phyloP scores from a whole-genome alignment of 1,140 invertebrate genomes.

The Drosophila lacertosa region DNA sequence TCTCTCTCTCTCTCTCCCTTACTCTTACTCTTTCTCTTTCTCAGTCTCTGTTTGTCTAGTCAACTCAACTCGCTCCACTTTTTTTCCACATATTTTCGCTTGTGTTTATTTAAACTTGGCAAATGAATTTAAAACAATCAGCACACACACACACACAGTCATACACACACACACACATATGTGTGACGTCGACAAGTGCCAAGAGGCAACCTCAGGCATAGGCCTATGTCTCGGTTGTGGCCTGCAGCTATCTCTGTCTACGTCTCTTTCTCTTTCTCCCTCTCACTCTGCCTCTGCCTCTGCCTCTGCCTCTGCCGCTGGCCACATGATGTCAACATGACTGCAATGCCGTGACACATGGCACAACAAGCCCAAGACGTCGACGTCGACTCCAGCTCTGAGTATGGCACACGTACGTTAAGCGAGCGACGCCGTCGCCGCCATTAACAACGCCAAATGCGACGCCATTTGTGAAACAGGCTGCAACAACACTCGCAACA shows the following conservation, averaged over 20 bases:
- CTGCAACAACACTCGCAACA: slow-evolving; percentile 54
- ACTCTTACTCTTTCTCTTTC: not conserved
- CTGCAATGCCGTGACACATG: slow-evolving; percentile 80
- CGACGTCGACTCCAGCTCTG: slow-evolving; percentile 26
- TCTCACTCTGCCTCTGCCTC: slow-evolving; percentile 13
- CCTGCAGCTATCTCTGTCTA: slow-evolving; percentile 12
- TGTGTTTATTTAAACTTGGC: slow-evolving; percentile 83
- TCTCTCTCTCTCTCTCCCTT: not conserved
- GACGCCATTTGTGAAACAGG: slow-evolving; percentile 81
- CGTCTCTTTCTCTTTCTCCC: not conserved
- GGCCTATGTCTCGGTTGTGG: slow-evolving; percentile 31
- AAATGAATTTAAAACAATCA: slow-evolving; percentile 83
- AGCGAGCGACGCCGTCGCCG: slow-evolving; percentile 58
- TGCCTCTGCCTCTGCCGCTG: slow-evolving; percentile 20
- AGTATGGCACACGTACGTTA: slow-evolving; percentile 49
- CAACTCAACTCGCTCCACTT: slow-evolving; percentile 76
- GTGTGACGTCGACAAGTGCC: slow-evolving; percentile 63
- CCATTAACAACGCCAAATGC: slow-evolving; percentile 81
- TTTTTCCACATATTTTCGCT: slow-evolving; percentile 76
- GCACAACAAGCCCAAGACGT: slow-evolving; percentile 80
- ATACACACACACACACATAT: not conserved
- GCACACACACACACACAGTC: slow-evolving; percentile 46
- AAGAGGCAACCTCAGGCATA: slow-evolving; percentile 39
- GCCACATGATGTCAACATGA: slow-evolving; percentile 78
- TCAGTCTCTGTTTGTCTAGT: slow-evolving; percentile 57